Conservation (phyloP, 2,797 vertebrate genomes). For the Lepilemur septentrionalis region DNA sequence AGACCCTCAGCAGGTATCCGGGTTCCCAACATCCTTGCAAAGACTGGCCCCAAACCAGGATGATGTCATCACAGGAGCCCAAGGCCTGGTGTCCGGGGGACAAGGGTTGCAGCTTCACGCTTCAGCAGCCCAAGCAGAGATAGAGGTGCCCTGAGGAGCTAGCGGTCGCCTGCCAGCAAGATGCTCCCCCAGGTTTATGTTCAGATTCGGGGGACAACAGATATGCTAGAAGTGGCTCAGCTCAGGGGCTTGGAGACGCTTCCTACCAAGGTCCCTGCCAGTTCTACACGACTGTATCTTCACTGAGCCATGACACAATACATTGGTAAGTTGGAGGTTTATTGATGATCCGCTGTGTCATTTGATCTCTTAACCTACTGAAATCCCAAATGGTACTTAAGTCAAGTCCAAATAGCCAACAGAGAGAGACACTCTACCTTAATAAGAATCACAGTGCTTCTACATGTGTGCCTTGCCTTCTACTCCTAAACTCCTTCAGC, state of each 20-base stretch:
- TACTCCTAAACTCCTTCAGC: neutral
- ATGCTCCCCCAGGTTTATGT: neutral
- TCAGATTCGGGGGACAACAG: neutral
- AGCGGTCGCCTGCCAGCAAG: neutral
- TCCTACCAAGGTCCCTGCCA: neutral
- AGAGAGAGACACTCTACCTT: neutral
- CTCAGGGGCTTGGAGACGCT: neutral
- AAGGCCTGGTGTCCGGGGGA: neutral
- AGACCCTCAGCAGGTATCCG: neutral
- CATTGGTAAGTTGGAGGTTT: neutral
- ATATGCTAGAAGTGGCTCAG: no score
- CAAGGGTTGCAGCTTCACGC: neutral
- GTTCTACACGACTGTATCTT: neutral
- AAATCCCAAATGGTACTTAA: neutral
- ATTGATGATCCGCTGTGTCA: neutral
- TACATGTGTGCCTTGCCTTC: neutral
- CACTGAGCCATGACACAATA: neutral
- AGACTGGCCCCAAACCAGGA: neutral
- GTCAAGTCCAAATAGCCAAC: neutral
- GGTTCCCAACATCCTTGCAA: neutral
- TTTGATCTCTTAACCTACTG: neutral
- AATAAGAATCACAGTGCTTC: neutral
- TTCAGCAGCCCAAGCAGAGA: neutral
- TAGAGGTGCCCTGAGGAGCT: neutral
- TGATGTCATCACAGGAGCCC: neutral